These are phyloP conservation scores for Drosophila pseudotalamancana DNA, from an alignment of 2,888 invertebrate genomes.

Conservation along the genomic window DNA sequence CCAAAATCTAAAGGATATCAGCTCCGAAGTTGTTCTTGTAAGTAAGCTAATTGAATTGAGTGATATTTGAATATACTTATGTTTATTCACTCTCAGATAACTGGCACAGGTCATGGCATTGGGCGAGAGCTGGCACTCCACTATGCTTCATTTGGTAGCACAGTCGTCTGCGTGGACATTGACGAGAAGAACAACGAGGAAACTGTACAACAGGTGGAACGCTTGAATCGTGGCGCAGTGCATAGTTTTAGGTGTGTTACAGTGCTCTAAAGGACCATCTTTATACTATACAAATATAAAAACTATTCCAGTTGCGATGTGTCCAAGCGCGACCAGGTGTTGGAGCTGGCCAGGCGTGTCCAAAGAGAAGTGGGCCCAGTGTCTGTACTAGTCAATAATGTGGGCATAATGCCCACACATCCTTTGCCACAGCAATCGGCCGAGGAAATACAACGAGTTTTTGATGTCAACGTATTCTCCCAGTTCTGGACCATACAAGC, in stretches of 20 bases:
- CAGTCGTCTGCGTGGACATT: constrained; percentile 91
- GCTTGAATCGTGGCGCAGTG: constrained; percentile 79
- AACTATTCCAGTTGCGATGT: constrained; percentile 89
- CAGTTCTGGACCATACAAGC: constrained; percentile 92
- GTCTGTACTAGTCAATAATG: constrained; percentile 93
- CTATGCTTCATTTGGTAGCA: constrained; percentile 89
- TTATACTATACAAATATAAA: background rate
- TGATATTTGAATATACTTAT: background rate
- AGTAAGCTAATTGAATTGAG: constrained; percentile 74
- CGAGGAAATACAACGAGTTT: constrained; percentile 88
- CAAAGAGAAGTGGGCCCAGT: constrained; percentile 90
- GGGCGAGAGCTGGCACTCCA: constrained; percentile 91
- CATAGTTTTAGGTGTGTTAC: constrained; percentile 84
- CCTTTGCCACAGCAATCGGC: constrained; percentile 88
- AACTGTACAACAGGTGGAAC: constrained; percentile 86
- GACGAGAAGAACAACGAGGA: constrained; percentile 89
- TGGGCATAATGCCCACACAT: constrained; percentile 93
- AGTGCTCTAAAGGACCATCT: background rate
- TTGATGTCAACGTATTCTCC: constrained; percentile 91
- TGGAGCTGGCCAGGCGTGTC: constrained; percentile 87
- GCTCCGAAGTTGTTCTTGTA: constrained; percentile 91
- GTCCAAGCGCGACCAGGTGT: constrained; percentile 88
- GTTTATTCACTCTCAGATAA: constrained; percentile 87
- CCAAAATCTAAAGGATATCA: constrained; percentile 88
- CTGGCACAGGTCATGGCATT: constrained; percentile 94